Percentiles rank a stretch among this genome's conserved stretches.
These are phyloP conservation scores for Pseudochaenichthys georgianus DNA, from an alignment of 2,797 vertebrate species.

Conservation along the genomic window DNA sequence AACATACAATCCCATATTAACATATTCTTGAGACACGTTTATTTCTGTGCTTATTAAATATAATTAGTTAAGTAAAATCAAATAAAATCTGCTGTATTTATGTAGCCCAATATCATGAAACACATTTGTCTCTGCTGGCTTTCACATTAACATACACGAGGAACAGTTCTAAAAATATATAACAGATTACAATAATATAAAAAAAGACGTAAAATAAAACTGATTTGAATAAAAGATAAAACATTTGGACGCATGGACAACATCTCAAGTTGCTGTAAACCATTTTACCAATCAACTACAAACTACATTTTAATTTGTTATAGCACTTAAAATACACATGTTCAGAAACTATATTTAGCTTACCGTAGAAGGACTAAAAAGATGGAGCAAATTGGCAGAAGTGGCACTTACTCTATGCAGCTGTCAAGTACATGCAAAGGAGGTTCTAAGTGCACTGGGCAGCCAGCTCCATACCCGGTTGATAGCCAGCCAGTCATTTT, in stretches of 20 bases:
- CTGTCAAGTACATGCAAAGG: slow-evolving; percentile 76
- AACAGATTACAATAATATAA: no score
- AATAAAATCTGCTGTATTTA: no score
- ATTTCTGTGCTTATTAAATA: neutral
- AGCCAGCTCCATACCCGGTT: slow-evolving; percentile 60
- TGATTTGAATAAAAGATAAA: neutral
- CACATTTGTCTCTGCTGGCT: no score
- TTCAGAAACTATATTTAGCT: slow-evolving; percentile 34
- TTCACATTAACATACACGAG: no score
- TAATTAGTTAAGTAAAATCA: neutral
- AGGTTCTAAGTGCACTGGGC: slow-evolving; percentile 72
- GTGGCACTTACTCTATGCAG: slow-evolving; percentile 69
- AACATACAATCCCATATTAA: neutral
- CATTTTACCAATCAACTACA: neutral
- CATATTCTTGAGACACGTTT: neutral
- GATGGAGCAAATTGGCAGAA: slow-evolving; percentile 62
- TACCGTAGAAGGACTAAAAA: slow-evolving; percentile 42
- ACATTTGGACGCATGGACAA: neutral
- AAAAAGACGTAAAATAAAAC: neutral
- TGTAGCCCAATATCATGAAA: no score
- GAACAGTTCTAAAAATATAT: no score
- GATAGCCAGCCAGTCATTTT: slow-evolving; percentile 76
- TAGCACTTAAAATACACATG: slow-evolving; percentile 11
- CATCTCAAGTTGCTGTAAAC: neutral
- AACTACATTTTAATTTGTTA: slow-evolving; percentile 9